Percentiles rank a stretch among this genome's conserved stretches.
Conservation (phyloP, 2,113 vertebrate genomes). For the Anhinga rufa region DNA sequence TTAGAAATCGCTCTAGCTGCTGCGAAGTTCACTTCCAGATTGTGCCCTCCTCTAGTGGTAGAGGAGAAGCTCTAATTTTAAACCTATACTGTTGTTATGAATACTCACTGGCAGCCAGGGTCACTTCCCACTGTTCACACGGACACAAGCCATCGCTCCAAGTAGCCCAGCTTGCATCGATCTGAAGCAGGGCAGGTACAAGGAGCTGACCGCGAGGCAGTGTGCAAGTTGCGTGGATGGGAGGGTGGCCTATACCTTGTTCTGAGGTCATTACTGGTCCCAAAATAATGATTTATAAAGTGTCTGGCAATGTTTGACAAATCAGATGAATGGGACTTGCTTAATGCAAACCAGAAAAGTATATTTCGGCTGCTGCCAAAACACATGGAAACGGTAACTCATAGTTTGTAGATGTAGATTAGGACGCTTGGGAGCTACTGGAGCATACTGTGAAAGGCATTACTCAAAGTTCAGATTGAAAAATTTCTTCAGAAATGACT, state of each 20-base stretch:
- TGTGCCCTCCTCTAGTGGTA: neutral
- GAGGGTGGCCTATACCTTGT: neutral
- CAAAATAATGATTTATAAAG: neutral
- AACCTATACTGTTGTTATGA: neutral
- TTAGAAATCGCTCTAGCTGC: neutral
- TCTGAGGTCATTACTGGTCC: neutral
- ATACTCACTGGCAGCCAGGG: neutral
- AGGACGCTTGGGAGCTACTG: neutral
- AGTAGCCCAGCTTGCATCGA: neutral
- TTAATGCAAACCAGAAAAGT: neutral
- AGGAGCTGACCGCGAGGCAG: neutral
- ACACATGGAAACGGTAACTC: neutral
- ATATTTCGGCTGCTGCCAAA: neutral
- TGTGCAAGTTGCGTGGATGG: neutral
- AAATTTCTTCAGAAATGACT: neutral
- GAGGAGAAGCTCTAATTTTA: neutral
- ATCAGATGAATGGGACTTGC: neutral
- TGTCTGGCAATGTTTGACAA: neutral
- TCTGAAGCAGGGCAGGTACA: neutral
- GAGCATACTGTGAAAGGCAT: neutral
- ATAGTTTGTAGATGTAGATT: neutral
- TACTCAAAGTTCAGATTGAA: neutral
- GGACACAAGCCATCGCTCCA: accelerated
- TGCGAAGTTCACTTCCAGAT: neutral
- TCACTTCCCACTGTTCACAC: neutral